Evolutionary conservation across 2,888 invertebrate species (phyloP), one percentile per base, ranked within the genome.

Genomic region (Cancer borealis): DNA sequence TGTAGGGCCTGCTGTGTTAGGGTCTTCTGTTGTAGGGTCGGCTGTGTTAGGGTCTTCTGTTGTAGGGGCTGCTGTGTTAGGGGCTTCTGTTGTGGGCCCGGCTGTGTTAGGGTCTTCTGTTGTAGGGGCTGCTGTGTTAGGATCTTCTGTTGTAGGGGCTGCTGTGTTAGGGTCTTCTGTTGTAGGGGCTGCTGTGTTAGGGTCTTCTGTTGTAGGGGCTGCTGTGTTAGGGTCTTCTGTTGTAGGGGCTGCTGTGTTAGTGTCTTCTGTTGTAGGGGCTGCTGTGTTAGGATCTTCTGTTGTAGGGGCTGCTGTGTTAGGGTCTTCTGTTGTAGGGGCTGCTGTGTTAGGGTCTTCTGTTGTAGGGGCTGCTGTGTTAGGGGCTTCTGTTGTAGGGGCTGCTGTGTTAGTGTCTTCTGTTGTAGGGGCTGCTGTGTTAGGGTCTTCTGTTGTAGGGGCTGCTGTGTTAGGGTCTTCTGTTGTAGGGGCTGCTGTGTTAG

Each of bases 31-130:
- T 10, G 89, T 89, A 8, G 89, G 46, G 14, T 3, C 1, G 3
- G 45, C 89, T 26, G 46, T 89, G 89, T 46, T 73, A 3, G 54
- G 90, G 10, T 10, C 45, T 30, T 8, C 92, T 26, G 92, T 92
- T 17, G 84, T 87, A 2, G 84, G 26, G 49, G 1, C 0, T 26
- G 47, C 47, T 30, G 26, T 39, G 47, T 47, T 89, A n/a, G n/a
- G 26, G 4, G 26, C 3, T 73, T 6, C 73, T 73, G 73, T 73
- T 26, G 73, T 73, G 6, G 73, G 26, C 0, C 0, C 2, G 5
- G 26, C 73, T 73, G 66, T 73, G 66, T 47, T 89, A n/a, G n/a
- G 26, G 4, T 73, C 3, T 73, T 6, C 73, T 73, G 73, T 73
- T 26, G 73, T 73, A 8, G 73, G 26, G 6, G 3, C 2, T n/a